phyloP scores from a whole-genome alignment of 1,140 invertebrate species.

The Anagrus nilaparvatae region DNA sequence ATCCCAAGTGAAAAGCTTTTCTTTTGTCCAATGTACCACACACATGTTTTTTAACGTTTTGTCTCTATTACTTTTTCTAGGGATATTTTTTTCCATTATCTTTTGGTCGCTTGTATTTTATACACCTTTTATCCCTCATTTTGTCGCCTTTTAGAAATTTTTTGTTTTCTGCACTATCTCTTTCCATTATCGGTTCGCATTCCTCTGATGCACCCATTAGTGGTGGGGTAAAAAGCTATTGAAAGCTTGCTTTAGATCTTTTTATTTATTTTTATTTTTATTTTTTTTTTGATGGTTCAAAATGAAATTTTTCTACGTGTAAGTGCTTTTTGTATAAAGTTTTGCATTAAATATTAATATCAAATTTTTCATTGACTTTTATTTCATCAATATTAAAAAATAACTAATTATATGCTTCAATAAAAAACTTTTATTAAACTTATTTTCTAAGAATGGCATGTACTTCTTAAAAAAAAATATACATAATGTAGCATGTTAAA shows the following conservation, averaged over 20 bases:
- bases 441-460: no score
- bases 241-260: conserved; percentile 29
- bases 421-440: no score
- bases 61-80: conserved; percentile 3
- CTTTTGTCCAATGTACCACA: conserved; percentile 23
- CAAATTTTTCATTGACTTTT: no score
- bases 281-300: no score
- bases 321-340: no score
- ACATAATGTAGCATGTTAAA: conserved; percentile 33
- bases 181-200: conserved; percentile 24
- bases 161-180: conserved; percentile 14
- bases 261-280: no score
- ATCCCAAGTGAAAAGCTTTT: conserved; percentile 23
- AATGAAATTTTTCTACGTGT: no score
- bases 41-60: conserved; percentile 14
- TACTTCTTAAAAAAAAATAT: no score
- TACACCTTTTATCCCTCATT: conserved; percentile 16
- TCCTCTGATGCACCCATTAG: conserved; percentile 34
- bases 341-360: no score
- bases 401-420: no score
- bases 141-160: conserved; percentile 15
- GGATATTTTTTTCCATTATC: conserved; percentile 13
- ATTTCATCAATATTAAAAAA: no score
- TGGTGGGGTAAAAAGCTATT: conserved; percentile 36
- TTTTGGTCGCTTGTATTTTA: conserved; percentile 1